Evolutionary conservation across 2,888 invertebrate genomes (phyloP).

Genomic region (Noctua janthina): DNA sequence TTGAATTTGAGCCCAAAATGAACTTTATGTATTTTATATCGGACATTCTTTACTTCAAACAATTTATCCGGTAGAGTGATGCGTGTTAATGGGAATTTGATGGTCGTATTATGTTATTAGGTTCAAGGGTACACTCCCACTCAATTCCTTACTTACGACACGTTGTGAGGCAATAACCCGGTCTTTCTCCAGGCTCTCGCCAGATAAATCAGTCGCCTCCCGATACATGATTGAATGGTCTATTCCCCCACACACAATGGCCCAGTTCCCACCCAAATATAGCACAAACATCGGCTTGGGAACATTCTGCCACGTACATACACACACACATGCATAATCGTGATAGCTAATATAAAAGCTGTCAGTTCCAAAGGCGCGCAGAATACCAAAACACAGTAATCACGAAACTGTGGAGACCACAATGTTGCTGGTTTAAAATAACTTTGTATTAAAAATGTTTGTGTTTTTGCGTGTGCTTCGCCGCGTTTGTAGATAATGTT

Average conservation of each 20-base stretch:
- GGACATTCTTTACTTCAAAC: conserved; percentile 11
- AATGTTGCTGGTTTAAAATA: conserved; percentile 48
- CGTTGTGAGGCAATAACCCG: conserved; percentile 3
- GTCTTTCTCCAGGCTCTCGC: conserved; percentile 4
- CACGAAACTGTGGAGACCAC: conserved; percentile 44
- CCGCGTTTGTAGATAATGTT: conserved; percentile 22
- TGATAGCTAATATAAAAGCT: conserved; percentile 66
- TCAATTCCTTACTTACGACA: conserved; percentile 1
- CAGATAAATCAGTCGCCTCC: conserved; percentile 18
- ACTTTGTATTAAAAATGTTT: conserved; percentile 47
- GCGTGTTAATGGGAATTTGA: not conserved
- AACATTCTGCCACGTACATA: conserved; percentile 13
- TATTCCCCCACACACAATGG: conserved; percentile 25
- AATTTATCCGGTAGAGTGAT: conserved; percentile 2
- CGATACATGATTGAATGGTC: conserved; percentile 48
- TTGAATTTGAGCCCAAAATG: not conserved
- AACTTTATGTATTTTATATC: conserved; percentile 11
- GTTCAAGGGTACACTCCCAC: conserved; percentile 1
- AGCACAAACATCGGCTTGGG: conserved; percentile 34
- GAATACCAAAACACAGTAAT: conserved; percentile 63
- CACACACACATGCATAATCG: conserved; percentile 40
- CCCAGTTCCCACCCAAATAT: conserved; percentile 41
- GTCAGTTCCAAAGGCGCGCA: conserved; percentile 57
- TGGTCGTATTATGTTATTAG: conserved; percentile 3
- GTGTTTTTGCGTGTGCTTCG: conserved; percentile 10